Base-by-base conservation (phyloP, 2,888 invertebrate species). In the Microctonus hyperodae region DNA sequence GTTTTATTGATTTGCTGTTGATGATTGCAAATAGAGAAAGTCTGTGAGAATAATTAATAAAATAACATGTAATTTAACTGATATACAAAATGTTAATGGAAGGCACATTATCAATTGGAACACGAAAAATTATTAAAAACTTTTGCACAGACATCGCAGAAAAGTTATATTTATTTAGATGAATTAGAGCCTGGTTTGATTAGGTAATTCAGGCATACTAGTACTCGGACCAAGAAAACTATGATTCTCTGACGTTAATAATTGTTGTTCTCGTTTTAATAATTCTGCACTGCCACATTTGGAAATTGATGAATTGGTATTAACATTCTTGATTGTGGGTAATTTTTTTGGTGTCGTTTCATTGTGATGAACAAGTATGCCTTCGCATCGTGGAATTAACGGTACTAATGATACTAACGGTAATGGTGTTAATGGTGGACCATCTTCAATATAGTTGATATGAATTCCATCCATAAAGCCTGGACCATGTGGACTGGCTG, bases 361-460 rank as follows among this genome's bases (percentile, higher is more conserved):
- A 7, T 5, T 28, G 28, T 5, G 28, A 28, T 5, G 28, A 28
- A 28, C 3, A 28, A 28, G 7, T 28, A 28, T 28, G 4, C 7
- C 7, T 3, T 5, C 7, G 3, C 7, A 7, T 28, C 28, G 16
- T 64, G 59, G 10, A 53, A 61, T 22, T 62, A 67, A 20, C 71
- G 72, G 71, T 23, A 73, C 69, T 70, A 44, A 65, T 69, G 77
- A 81, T 28, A 84, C 78, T 25, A 79, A 16, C 7, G 16, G 87
- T 66, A 87, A 76, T 64, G 77, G 77, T 50, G 84, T 7, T 44
- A 44, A 44, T 83, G 31, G 77, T 60, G 84, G 75, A 74, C 84
- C 84, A 55, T 84, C 79, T 77, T 89, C 89, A 70, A 90, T 89
- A 83, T 89, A 89, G 78, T 90, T 90, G 69, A 90, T 90, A 81